These are phyloP conservation scores for Eulemur rufifrons DNA, from an alignment of 2,113 vertebrate species.

Conservation along the genomic window DNA sequence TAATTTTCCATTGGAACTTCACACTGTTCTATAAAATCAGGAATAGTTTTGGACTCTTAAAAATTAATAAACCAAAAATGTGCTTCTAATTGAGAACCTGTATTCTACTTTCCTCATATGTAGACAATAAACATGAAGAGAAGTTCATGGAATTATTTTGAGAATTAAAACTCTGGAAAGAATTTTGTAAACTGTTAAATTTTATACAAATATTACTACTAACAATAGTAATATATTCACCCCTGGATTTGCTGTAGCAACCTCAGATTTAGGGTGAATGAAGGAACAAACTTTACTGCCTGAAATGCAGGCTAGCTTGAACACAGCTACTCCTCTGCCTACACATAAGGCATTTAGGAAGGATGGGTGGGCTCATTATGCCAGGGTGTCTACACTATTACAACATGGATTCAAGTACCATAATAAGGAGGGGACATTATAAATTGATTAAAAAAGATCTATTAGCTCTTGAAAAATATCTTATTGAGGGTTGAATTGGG, in stretches of 20 bases:
- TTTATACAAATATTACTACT: background rate
- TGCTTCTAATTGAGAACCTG: background rate
- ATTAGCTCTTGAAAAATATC: background rate
- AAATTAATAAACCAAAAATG: background rate
- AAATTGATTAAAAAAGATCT: background rate
- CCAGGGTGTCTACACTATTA: background rate
- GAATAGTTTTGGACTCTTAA: background rate
- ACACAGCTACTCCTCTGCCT: background rate
- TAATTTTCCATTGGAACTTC: background rate
- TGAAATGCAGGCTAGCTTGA: background rate
- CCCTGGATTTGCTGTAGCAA: background rate
- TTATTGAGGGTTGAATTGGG: background rate
- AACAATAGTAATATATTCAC: background rate
- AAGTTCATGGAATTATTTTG: slow-evolving; percentile 8
- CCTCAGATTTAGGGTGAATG: background rate
- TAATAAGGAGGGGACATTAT: background rate
- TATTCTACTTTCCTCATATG: background rate
- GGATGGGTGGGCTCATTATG: background rate
- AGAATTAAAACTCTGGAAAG: slow-evolving; percentile 24
- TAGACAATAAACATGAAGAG: background rate
- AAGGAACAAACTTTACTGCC: background rate
- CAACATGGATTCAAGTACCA: background rate
- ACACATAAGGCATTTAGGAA: background rate
- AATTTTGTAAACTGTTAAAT: background rate
- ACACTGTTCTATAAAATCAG: background rate